Evolutionary conservation across 37 sponge, comb jelly and placozoan species (phyloP), one percentile per base, ranked within the genome.

Genomic region (Cliona cf. orientalis): DNA sequence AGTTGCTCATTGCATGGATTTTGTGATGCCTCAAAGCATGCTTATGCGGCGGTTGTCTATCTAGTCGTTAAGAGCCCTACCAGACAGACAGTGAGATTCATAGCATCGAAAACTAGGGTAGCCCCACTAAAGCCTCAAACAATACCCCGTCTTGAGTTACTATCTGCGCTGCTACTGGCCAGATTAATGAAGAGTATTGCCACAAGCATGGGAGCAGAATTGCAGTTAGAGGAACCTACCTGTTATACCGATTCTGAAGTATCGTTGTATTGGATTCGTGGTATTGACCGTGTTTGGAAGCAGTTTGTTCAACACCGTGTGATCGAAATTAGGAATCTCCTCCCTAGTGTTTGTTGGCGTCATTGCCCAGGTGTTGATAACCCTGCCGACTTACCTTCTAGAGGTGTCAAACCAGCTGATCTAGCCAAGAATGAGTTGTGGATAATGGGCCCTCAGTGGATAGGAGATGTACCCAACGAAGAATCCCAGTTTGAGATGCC

Each of bases 191-290:
- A 26, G 22, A 75, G 37, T 41, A 43, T 37, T 46, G 39, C 29
- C 44, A 38, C 40, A 14, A 42, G 45, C 41, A 42, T 78, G 43
- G 66, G 38, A 44, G 12, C 66, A 26, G 79, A 78, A 46, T n/a
- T 63, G 45, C 23, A 61, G 45, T n/a, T 78, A 3, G 46, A 78
- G 12, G 66, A 78, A 33, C 42, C 46, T 39, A 31, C 53, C 5
- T 78, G 79, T 43, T 78, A 64, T 41, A 78, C 66, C n/a, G n/a
- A n/a, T n/a, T n/a, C n/a, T n/a, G n/a, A 63, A 31, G 43, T 75
- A 5, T 34, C 59, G 23, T 36, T 75, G 34, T 75, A 57, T 58
- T 75, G 76, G 76, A 58, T 75, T 25, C 28, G 42, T 17, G 61
- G 61, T 3, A 23, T 25, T 9, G 46, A 71, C 72, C 28, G 36